Percentiles rank a stretch among this genome's conserved stretches.
These are phyloP conservation scores for Alsophila aescularia DNA, from an alignment of 2,888 invertebrate species.

Conservation along the genomic window DNA sequence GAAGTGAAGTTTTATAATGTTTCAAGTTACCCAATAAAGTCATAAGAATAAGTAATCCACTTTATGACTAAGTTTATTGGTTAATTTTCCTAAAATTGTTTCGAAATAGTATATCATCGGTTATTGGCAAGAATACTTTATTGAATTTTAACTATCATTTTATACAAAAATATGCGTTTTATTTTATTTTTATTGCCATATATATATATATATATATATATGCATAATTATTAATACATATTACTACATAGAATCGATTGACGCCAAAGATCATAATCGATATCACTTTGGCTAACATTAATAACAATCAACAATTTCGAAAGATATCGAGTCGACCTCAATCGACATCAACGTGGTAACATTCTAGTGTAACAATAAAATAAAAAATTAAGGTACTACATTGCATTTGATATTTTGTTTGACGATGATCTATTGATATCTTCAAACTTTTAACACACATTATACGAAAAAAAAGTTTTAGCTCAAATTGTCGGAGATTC, in stretches of 20 bases:
- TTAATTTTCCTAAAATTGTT: not conserved
- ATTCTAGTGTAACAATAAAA: slow-evolving; percentile 22
- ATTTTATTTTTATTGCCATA: slow-evolving; percentile 19
- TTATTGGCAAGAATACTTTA: slow-evolving; percentile 20
- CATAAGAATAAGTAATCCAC: not conserved
- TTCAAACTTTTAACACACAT: slow-evolving; percentile 15
- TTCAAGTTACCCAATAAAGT: not conserved
- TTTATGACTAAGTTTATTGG: not conserved
- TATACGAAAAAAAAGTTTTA: not conserved
- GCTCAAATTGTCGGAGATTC: slow-evolving; percentile 11
- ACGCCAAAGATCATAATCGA: slow-evolving; percentile 3
- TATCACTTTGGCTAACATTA: not conserved
- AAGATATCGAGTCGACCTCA: slow-evolving; percentile 1
- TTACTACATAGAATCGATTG: slow-evolving; percentile 17
- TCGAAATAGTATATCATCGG: not conserved
- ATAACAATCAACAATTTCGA: slow-evolving; percentile 5
- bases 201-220: too few relatives aligned
- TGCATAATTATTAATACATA: slow-evolving; percentile 11
- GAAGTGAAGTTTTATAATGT: too few relatives aligned
- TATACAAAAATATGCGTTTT: slow-evolving; percentile 19
- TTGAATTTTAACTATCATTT: slow-evolving; percentile 13
- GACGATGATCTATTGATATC: slow-evolving; percentile 24
- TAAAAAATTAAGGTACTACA: slow-evolving; percentile 45
- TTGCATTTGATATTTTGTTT: slow-evolving; percentile 41
- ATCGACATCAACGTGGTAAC: slow-evolving; percentile 9